Base-by-base conservation (phyloP, 2,888 invertebrate species). In the Troides helena region DNA sequence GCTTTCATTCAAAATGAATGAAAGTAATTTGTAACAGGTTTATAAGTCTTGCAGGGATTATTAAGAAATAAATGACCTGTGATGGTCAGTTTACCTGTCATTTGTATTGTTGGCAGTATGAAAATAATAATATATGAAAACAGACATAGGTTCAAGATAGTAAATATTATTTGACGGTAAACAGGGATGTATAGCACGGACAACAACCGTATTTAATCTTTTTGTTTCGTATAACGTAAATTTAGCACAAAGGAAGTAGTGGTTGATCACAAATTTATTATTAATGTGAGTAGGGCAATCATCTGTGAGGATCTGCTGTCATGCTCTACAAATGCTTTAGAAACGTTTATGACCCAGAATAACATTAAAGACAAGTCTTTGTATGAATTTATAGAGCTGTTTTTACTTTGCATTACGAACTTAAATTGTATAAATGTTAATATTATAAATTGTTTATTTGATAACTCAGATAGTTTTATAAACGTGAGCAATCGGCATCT, bases 341-440 rank as follows among this genome's bases (percentile, higher is more conserved):
- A 25, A 65, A 62, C 23, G 69, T 64, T 68, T 69, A 64, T 73
- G 66, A 70, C 70, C 70, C 39, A 70, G 36, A 70, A 62, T 68
- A 46, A 68, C 50, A 64, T 50, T 66, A 65, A 65, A 65, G 39
- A 64, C 62, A 65, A 50, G 53, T 53, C 18, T 50, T 50, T n/a
- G 53, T 53, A 53, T 53, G 14, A 53, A 53, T n/a, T n/a, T n/a
- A 8, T 53, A n/a, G 53, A 18, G 8, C 53, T 53, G 5, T 14
- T 50, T 50, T 53, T 53, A n/a, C n/a, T 53, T n/a, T n/a, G 18
- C 18, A 7, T 53, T 53, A n/a, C n/a, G 6, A 53, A n/a, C n/a
- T 5, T 53, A n/a, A n/a, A n/a, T 53, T 53, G 18, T 53, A 53
- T 7, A n/a, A 18, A 18, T 18, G 8, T n/a, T 53, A 18, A 18